phyloP scores from a whole-genome alignment of 2,888 invertebrate species.

The Aporophyla lueneburgensis region DNA sequence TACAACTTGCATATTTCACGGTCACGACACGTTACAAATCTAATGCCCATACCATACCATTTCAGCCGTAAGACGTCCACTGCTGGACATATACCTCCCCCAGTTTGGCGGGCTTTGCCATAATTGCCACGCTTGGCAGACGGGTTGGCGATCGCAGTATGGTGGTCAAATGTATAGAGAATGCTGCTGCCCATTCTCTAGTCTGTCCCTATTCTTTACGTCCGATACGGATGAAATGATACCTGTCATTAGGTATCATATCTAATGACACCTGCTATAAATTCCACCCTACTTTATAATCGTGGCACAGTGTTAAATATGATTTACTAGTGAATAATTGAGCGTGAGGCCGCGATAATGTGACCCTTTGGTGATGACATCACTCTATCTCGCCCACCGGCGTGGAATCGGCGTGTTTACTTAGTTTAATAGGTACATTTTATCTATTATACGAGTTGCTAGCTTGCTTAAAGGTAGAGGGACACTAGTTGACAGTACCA shows the following conservation, averaged over 20 bases:
- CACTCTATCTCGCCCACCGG: conserved; percentile 48
- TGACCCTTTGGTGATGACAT: conserved; percentile 52
- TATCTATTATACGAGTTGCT: conserved; percentile 19
- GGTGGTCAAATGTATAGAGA: too few relatives aligned
- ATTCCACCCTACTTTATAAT: conserved; percentile 18
- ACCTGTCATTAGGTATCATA: neutral
- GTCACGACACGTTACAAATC: neutral
- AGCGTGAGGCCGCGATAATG: conserved; percentile 57
- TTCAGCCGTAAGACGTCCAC: too few relatives aligned
- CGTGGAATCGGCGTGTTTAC: conserved; percentile 23
- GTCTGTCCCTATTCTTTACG: too few relatives aligned
- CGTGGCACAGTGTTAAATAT: conserved; percentile 44
- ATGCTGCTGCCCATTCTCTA: too few relatives aligned
- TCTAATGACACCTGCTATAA: conserved; percentile 15
- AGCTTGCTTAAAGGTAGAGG: neutral
- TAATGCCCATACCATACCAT: neutral
- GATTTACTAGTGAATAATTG: conserved; percentile 56
- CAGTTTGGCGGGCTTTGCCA: too few relatives aligned
- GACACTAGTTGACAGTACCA: neutral
- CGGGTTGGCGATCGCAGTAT: too few relatives aligned
- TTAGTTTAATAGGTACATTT: conserved; percentile 14
- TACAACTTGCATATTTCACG: conserved; percentile 5
- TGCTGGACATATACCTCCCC: too few relatives aligned
- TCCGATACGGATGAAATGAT: too few relatives aligned
- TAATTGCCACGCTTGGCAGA: too few relatives aligned